Conservation (phyloP, 2,113 vertebrate species). For the Eonycteris spelaea region DNA sequence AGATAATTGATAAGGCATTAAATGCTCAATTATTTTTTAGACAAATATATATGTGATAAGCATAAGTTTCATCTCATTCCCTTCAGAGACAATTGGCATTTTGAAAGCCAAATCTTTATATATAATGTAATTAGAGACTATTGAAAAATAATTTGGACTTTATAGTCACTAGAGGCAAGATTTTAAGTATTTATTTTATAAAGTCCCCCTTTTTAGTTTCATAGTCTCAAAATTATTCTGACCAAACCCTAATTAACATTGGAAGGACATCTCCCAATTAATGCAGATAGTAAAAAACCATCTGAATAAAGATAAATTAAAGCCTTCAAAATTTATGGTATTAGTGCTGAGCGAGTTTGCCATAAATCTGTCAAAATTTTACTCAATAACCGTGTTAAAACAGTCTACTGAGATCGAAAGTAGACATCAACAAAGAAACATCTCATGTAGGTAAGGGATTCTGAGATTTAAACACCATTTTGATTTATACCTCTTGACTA, state of each 20-base stretch:
- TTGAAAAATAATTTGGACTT: not conserved
- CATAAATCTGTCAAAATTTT: constrained; percentile 48
- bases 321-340: not conserved
- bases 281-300: constrained; percentile 15
- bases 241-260: not conserved
- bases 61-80: not conserved
- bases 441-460: not conserved
- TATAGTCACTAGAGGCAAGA: not conserved
- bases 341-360: not conserved
- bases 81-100: not conserved
- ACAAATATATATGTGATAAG: not conserved
- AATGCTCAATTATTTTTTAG: constrained; percentile 27
- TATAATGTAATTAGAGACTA: not conserved
- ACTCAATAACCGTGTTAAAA: not conserved
- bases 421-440: not conserved
- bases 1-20: not conserved
- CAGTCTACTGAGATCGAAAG: not conserved
- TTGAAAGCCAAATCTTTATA: not conserved
- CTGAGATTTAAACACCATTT: not conserved
- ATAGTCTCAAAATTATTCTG: not conserved
- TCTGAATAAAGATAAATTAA: constrained; percentile 18
- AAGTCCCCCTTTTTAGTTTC: not conserved
- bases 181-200: not conserved
- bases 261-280: constrained; percentile 40
- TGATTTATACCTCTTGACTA: not conserved